Evolutionary conservation across 35 echinoderm and acorn worm species (phyloP), one percentile per base, ranked within the genome.

Genomic region (Heliocidaris erythrogramma): DNA sequence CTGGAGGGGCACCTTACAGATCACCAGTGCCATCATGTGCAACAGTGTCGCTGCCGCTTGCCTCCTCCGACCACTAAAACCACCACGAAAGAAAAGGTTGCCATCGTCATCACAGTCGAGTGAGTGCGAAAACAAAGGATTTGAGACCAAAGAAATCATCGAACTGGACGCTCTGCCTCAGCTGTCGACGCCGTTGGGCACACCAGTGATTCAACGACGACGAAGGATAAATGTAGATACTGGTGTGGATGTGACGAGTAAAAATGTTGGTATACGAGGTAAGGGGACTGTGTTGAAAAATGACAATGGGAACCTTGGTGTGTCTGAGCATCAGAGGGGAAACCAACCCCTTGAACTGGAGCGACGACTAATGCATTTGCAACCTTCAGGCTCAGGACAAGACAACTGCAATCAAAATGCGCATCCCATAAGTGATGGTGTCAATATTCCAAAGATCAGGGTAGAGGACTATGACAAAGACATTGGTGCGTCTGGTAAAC

Each of bases 141-240:
- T 47, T 47, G 87, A 89, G 87, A 48, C 31, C 0, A 48, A 12
- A 14, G 87, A 89, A 47, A 27, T 89, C 32, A 27, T 89, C 14
- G 87, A 89, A 32, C 13, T 89, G 2, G 47, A 89, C 9, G 87
- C 5, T 11, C 31, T 89, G 47, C 47, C 31, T 1, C 14, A 18
- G 9, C 87, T 89, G 18, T 89, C 87, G 47, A 89, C 87, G 47
- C 87, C 87, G 87, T 32, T 89, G 29, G 87, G 87, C 87, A 89
- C 87, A 18, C 87, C 87, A 4, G 87, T 89, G 12, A 89, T 89
- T 42, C 87, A 89, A 48, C 31, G 87, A 89, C 31, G 47, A 48
- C 31, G 47, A 9, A 89, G 32, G 87, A 47, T 89, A 7, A 48
- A 35, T 78, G 65, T 78, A n/a, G 65, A 78, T 78, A 27, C 5